These are phyloP conservation scores for Glaucopsyche alexis DNA, from an alignment of 2,888 invertebrate genomes.

Conservation along the genomic window DNA sequence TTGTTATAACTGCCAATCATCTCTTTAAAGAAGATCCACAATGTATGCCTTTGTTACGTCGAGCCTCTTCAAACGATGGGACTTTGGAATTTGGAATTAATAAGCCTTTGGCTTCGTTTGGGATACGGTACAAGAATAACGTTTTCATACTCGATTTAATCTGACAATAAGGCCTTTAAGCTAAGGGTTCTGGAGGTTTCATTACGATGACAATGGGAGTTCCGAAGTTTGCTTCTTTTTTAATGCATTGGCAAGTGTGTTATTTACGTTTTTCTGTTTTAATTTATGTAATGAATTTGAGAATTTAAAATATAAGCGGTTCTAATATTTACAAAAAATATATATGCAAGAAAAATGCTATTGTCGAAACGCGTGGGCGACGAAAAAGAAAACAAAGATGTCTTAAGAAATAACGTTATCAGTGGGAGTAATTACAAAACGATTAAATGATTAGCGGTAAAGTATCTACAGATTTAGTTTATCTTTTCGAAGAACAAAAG, in stretches of 20 bases:
- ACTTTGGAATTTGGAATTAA: constrained; percentile 64
- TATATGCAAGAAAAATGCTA: too few relatives aligned
- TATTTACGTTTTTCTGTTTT: too few relatives aligned
- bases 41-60: constrained; percentile 54
- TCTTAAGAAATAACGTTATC: background rate
- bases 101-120: constrained; percentile 57
- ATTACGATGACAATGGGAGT: constrained; percentile 13
- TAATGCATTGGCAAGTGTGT: background rate
- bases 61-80: constrained; percentile 52
- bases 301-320: too few relatives aligned
- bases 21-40: constrained; percentile 48
- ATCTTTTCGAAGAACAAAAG: constrained; percentile 16
- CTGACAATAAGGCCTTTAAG: constrained; percentile 19
- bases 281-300: too few relatives aligned
- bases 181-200: constrained; percentile 19
- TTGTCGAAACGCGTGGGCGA: too few relatives aligned
- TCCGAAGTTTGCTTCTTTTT: background rate
- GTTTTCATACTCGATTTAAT: constrained; percentile 30
- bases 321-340: too few relatives aligned
- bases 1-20: constrained; percentile 21
- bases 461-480: constrained; percentile 2
- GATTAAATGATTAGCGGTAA: background rate
- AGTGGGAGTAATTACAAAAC: background rate
- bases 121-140: constrained; percentile 56
- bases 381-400: background rate